These are phyloP conservation scores for Drosophila ohnishii DNA, from an alignment of 1,140 invertebrate genomes.

Conservation along the genomic window DNA sequence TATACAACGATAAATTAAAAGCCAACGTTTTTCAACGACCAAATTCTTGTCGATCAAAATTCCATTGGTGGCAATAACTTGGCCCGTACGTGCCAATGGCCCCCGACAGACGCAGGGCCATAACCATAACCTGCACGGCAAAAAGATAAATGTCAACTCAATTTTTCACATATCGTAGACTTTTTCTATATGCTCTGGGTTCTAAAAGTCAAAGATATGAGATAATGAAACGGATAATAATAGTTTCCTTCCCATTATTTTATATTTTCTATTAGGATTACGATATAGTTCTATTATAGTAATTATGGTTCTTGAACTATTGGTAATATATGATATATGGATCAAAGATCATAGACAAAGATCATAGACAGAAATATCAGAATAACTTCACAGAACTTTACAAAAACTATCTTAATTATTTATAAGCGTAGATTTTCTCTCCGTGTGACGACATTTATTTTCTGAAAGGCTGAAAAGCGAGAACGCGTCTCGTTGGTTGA, in stretches of 20 bases:
- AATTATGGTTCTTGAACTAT: neutral
- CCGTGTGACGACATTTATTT: conserved; percentile 29
- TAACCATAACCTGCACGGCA: conserved; percentile 46
- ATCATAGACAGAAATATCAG: neutral
- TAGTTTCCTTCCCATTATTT: neutral
- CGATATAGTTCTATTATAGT: neutral
- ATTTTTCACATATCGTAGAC: conserved; percentile 2
- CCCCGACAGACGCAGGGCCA: conserved; percentile 30
- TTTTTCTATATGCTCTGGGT: neutral
- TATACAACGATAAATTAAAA: conserved; percentile 83
- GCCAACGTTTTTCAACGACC: conserved; percentile 80
- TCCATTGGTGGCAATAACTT: conserved; percentile 81
- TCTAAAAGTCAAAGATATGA: no score
- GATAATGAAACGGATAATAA: neutral
- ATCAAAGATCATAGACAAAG: neutral
- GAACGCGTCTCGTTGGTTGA: conserved; percentile 41
- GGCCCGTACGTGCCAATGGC: conserved; percentile 72
- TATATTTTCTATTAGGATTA: neutral
- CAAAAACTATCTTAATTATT: neutral
- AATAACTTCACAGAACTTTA: no score
- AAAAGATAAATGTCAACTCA: conserved; percentile 11
- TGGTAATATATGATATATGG: neutral
- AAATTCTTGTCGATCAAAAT: conserved; percentile 83
- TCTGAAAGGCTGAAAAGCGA: conserved; percentile 8
- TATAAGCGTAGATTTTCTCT: neutral